phyloP scores from a whole-genome alignment of 2,113 vertebrate genomes.

The Pristiophorus japonicus region DNA sequence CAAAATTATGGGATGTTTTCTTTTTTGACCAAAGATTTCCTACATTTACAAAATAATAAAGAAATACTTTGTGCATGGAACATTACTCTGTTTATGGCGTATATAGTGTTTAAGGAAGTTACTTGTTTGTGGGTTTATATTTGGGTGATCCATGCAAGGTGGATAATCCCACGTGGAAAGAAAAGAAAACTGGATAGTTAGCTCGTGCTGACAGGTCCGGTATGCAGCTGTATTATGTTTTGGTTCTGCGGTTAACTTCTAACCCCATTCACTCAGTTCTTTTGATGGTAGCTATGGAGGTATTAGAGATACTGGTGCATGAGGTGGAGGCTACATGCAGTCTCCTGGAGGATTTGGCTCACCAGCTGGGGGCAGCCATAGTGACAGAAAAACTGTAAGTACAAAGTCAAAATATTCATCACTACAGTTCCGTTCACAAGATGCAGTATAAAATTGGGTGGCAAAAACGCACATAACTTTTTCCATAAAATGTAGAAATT shows the following conservation, averaged over 20 bases:
- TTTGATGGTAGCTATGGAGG: constrained; percentile 49
- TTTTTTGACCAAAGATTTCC: too few relatives aligned
- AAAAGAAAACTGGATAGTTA: not conserved
- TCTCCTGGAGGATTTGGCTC: constrained; percentile 85
- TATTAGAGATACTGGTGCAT: constrained; percentile 50
- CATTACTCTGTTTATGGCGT: too few relatives aligned
- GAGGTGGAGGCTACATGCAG: constrained; percentile 71
- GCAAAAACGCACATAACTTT: not conserved
- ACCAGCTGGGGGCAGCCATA: constrained; percentile 60
- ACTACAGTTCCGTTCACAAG: not conserved
- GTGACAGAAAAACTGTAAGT: constrained; percentile 71
- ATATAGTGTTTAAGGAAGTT: too few relatives aligned
- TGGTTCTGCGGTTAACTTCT: not conserved
- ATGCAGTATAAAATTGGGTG: not conserved
- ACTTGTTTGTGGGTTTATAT: too few relatives aligned
- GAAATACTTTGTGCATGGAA: too few relatives aligned
- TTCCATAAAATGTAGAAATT: not conserved
- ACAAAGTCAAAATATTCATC: not conserved
- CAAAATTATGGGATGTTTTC: too few relatives aligned
- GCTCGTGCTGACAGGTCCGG: not conserved
- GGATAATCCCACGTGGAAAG: not conserved
- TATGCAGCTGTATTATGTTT: not conserved
- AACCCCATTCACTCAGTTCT: constrained; percentile 43
- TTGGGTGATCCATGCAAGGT: not conserved
- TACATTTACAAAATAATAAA: too few relatives aligned